Conservation (phyloP, 1,140 invertebrate genomes). For the Vollenhovia emeryi region DNA sequence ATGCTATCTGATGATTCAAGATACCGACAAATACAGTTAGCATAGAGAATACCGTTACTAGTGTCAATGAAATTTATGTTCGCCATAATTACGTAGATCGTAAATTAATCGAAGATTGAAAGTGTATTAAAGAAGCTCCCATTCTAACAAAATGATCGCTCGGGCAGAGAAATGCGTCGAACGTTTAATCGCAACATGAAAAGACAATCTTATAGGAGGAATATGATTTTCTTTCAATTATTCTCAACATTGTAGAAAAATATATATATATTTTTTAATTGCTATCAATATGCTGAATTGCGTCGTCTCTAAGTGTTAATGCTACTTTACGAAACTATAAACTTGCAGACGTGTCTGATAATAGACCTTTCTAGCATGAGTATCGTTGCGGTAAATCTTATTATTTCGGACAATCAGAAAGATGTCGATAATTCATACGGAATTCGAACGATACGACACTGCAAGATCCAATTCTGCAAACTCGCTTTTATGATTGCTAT, state of each 20-base stretch:
- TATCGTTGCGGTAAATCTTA: conserved; percentile 21
- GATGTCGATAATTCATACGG: conserved; percentile 1
- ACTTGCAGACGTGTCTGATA: conserved; percentile 15
- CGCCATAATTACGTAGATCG: background rate
- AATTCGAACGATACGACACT: background rate
- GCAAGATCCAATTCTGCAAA: conserved; percentile 19
- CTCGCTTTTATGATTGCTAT: conserved; percentile 10
- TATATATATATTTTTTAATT: conserved; percentile 25
- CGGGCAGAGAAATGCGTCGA: background rate
- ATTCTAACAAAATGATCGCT: background rate
- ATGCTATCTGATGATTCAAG: background rate
- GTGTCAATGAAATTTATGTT: conserved; percentile 6
- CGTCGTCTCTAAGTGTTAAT: conserved; percentile 36
- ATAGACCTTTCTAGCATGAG: background rate
- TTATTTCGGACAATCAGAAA: background rate
- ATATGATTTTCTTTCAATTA: conserved; percentile 30
- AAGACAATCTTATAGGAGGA: background rate
- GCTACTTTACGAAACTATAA: conserved; percentile 25
- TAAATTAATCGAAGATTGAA: conserved; percentile 20
- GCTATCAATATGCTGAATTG: conserved; percentile 33
- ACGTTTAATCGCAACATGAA: conserved; percentile 17
- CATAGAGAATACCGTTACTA: conserved; percentile 3
- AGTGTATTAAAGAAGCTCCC: conserved; percentile 30
- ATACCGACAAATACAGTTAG: conserved; percentile 14
- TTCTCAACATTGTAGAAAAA: conserved; percentile 10